Evolutionary conservation across 2,797 vertebrate species (phyloP).

Genomic region (Arrhamphus sclerolepis): DNA sequence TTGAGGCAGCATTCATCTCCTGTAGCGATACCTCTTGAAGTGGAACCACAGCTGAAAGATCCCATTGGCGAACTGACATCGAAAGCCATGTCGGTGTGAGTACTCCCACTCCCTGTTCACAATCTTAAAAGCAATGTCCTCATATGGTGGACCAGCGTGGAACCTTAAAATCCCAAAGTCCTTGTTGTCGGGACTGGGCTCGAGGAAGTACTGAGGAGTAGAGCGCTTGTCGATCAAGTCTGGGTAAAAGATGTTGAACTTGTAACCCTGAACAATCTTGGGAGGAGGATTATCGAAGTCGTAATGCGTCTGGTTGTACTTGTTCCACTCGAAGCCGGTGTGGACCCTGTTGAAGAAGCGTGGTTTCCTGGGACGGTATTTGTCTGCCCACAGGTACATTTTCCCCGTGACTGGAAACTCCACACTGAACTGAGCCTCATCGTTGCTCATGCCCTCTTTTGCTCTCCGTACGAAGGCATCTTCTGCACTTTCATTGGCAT

Average conservation of each 20-base stretch:
- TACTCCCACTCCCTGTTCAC: constrained; percentile 98
- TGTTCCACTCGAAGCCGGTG: constrained; percentile 99
- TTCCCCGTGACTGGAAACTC: constrained; percentile 93
- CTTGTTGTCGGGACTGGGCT: constrained; percentile 93
- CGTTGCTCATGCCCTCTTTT: constrained; percentile 93
- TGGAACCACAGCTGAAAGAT: constrained; percentile 99
- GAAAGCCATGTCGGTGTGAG: constrained; percentile 96
- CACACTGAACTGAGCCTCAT: constrained; percentile 98
- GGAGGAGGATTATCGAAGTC: constrained; percentile 98
- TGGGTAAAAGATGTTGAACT: constrained; percentile 99
- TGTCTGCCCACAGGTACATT: constrained; percentile 98
- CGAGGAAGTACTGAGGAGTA: constrained; percentile 96
- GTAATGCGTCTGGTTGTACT: constrained; percentile 99
- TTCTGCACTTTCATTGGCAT: constrained; percentile 91
- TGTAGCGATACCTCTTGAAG: constrained; percentile 97
- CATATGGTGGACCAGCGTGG: constrained; percentile 94
- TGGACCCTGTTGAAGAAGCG: constrained; percentile 99
- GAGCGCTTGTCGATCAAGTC: constrained; percentile 97
- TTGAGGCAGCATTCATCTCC: constrained; percentile 75
- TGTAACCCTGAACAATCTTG: constrained; percentile 98
- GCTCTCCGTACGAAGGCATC: constrained; percentile 94
- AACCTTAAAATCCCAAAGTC: constrained; percentile 97
- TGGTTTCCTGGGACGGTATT: constrained; percentile 96
- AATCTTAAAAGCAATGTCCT: constrained; percentile 98
- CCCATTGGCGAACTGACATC: constrained; percentile 97